phyloP scores from a whole-genome alignment of 2,113 vertebrate species.

The Sinocyclocheilus maitianheensis region DNA sequence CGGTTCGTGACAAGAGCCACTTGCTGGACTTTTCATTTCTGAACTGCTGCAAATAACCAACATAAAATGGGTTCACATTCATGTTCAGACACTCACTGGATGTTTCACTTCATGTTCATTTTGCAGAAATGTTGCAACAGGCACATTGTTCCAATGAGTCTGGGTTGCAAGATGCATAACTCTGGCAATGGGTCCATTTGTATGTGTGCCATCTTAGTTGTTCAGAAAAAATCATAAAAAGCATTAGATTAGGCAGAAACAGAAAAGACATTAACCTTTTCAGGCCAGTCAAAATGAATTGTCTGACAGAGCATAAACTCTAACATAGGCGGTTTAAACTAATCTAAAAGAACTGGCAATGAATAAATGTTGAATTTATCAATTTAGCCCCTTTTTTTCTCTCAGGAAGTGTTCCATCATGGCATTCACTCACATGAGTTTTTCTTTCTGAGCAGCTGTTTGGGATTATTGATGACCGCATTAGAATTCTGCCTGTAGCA shows the following conservation, averaged over 20 bases:
- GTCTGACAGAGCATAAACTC: neutral
- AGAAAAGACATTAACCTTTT: neutral
- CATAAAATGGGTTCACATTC: neutral
- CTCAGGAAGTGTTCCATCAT: slow-evolving; percentile 50
- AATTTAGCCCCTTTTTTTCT: slow-evolving; percentile 31
- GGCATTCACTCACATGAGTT: slow-evolving; percentile 78
- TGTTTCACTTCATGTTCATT: neutral
- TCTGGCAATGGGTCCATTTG: neutral
- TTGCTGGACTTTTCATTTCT: too few relatives aligned
- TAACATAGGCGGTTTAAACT: neutral
- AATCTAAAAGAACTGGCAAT: slow-evolving; percentile 43
- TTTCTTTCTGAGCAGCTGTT: slow-evolving; percentile 88
- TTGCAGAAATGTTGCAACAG: too few relatives aligned
- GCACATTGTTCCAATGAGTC: neutral
- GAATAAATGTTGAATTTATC: slow-evolving; percentile 48
- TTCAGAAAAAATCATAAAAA: neutral
- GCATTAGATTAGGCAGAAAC: too few relatives aligned
- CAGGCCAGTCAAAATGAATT: neutral
- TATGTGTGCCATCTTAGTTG: neutral
- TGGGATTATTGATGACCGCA: slow-evolving; percentile 90
- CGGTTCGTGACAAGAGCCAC: too few relatives aligned
- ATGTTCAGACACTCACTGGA: neutral
- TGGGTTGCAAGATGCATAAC: neutral
- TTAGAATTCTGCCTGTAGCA: slow-evolving; percentile 85
- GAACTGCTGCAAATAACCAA: too few relatives aligned